These are phyloP conservation scores for Aurelia sp. DNA, from an alignment of 30 jellyfish, hydroid and myxozoan species.

Conservation along the genomic window DNA sequence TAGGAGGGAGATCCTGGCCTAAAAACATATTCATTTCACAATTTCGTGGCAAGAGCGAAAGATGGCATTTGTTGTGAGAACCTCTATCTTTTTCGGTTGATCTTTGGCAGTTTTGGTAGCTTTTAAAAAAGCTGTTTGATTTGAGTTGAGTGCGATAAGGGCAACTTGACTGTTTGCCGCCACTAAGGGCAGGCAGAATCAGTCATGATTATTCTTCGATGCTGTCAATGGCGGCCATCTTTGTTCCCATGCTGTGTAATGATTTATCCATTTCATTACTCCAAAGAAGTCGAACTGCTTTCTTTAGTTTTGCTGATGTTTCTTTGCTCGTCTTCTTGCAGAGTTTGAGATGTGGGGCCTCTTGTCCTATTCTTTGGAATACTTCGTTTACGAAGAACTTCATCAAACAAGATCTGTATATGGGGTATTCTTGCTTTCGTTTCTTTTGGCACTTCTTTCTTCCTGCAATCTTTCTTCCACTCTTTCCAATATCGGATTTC, in stretches of 20 bases:
- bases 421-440: slow-evolving; percentile 48
- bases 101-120: no score
- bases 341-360: slow-evolving; percentile 78
- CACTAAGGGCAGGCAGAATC: no score
- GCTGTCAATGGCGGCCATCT: slow-evolving; percentile 87
- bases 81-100: no score
- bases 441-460: slow-evolving; percentile 41
- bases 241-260: slow-evolving; percentile 89
- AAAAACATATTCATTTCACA: no score
- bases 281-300: slow-evolving; percentile 76
- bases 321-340: slow-evolving; percentile 73
- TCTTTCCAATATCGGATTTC: slow-evolving; percentile 29
- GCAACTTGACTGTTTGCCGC: no score
- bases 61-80: no score
- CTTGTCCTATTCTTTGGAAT: slow-evolving; percentile 84
- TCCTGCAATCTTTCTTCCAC: slow-evolving; percentile 28
- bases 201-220: neutral
- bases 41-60: no score
- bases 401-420: slow-evolving; percentile 72
- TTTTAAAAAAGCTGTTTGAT: no score
- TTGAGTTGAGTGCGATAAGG: no score
- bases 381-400: slow-evolving; percentile 79
- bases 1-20: no score
- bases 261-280: slow-evolving; percentile 91
- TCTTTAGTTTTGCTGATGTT: slow-evolving; percentile 77